These are phyloP conservation scores for Hemibagrus guttatus DNA, from an alignment of 2,797 vertebrate species.

Conservation along the genomic window DNA sequence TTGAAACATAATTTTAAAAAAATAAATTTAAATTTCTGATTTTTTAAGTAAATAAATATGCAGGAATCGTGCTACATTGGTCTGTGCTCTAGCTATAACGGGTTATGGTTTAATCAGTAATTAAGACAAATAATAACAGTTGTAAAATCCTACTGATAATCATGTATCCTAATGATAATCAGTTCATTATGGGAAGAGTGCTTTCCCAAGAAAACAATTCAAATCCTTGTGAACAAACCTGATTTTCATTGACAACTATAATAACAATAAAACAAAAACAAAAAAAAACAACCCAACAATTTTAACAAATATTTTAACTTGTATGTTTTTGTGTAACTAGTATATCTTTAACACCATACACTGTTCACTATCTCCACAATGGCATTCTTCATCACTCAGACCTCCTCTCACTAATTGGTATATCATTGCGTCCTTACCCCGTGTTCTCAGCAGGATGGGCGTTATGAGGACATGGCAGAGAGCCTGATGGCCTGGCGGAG, in stretches of 20 bases:
- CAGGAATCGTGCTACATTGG: background rate
- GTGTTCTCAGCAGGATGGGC: slow-evolving; percentile 35
- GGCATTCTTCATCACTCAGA: background rate
- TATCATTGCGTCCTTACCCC: slow-evolving; percentile 23
- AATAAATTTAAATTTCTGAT: background rate
- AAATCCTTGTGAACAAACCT: background rate
- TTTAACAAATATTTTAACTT: background rate
- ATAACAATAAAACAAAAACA: background rate
- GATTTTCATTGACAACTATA: background rate
- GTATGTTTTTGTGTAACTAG: too few species aligned
- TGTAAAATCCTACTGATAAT: background rate
- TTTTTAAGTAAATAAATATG: background rate
- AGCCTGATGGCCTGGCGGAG: slow-evolving; percentile 42
- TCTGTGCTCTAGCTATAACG: background rate
- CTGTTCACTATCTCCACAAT: background rate
- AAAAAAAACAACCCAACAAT: background rate
- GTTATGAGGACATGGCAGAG: slow-evolving; percentile 36
- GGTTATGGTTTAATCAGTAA: background rate
- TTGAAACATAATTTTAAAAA: background rate
- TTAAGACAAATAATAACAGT: background rate
- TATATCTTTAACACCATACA: background rate
- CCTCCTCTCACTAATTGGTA: background rate
- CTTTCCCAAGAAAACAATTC: background rate
- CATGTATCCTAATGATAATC: background rate
- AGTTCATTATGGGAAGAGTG: background rate